Evolutionary conservation across 2,888 invertebrate genomes (phyloP).

Genomic region (Drosophila parthenogenetica): DNA sequence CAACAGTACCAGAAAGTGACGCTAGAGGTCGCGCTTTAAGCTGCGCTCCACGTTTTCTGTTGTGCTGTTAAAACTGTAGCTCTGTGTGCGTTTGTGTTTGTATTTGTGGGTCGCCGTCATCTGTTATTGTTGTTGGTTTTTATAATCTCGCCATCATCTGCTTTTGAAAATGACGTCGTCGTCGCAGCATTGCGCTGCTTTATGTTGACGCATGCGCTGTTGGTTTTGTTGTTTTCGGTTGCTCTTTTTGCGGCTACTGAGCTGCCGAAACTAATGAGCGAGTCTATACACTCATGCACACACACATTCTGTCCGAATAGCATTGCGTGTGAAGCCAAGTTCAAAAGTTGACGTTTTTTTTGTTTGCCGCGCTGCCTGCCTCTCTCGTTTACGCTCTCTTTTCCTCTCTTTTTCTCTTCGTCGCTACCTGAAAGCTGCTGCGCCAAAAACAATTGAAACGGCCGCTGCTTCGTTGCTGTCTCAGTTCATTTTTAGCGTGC

Average conservation of each 20-base stretch:
- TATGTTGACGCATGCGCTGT: slow-evolving; percentile 43
- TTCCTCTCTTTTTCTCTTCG: slow-evolving; percentile 6
- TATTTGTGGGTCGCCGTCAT: slow-evolving; percentile 24
- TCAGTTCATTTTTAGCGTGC: slow-evolving; percentile 72
- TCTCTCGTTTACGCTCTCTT: slow-evolving; percentile 1
- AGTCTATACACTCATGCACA: slow-evolving; percentile 25
- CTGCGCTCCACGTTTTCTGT: background rate
- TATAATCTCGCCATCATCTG: slow-evolving; percentile 30
- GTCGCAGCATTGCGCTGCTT: background rate
- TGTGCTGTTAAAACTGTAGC: slow-evolving; percentile 33
- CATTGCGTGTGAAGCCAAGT: slow-evolving; percentile 67
- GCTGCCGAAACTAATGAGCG: slow-evolving; percentile 47
- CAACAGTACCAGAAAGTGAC: slow-evolving; percentile 8
- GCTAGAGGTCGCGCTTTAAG: slow-evolving; percentile 39
- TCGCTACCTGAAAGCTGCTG: slow-evolving; percentile 62
- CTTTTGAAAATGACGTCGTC: slow-evolving; percentile 67
- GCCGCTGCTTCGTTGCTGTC: slow-evolving; percentile 32
- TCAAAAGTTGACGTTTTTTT: slow-evolving; percentile 58
- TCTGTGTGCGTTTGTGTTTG: slow-evolving; percentile 10
- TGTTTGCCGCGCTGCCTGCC: background rate
- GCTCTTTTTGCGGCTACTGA: slow-evolving; percentile 16
- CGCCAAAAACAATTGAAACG: slow-evolving; percentile 58
- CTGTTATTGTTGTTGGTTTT: slow-evolving; percentile 27
- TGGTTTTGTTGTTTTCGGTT: slow-evolving; percentile 22
- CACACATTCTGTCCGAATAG: slow-evolving; percentile 11